Percentiles rank a stretch among this genome's conserved stretches.
phyloP scores from a whole-genome alignment of 1,140 invertebrate genomes.

The Heliconius eleuchia region DNA sequence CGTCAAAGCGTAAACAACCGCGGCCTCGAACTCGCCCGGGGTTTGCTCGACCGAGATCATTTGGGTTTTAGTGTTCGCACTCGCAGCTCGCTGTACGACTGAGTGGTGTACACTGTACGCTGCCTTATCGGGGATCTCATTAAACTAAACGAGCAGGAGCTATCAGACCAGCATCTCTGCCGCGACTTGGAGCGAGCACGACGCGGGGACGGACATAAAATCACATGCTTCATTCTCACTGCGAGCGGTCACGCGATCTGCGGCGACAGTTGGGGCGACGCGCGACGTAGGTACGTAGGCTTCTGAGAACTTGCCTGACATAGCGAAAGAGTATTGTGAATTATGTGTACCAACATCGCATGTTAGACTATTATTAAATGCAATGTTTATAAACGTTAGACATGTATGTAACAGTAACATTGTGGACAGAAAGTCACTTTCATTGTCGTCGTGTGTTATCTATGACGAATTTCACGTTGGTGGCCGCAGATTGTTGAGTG shows the following conservation, averaged over 20 bases:
- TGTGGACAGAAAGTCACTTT: constrained; percentile 16
- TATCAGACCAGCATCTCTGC: constrained; percentile 22
- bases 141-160: constrained; percentile 39
- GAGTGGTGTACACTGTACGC: constrained; percentile 13
- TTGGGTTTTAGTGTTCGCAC: constrained; percentile 35
- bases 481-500: constrained; percentile 9
- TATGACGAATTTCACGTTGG: not conserved
- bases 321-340: constrained; percentile 42
- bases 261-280: constrained; percentile 33
- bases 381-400: constrained; percentile 17
- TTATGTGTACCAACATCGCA: constrained; percentile 39
- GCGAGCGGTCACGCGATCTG: constrained; percentile 51
- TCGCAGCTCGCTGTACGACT: constrained; percentile 16
- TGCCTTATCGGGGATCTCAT: constrained; percentile 35
- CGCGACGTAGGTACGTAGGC: constrained; percentile 21
- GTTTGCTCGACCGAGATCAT: constrained; percentile 42
- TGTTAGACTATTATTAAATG: constrained; percentile 30
- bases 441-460: not conserved
- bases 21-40: constrained; percentile 57
- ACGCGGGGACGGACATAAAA: constrained; percentile 39
- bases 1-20: constrained; percentile 57
- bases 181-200: not conserved
- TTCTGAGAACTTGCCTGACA: constrained; percentile 43
- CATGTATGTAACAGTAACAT: constrained; percentile 30
- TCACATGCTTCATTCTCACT: constrained; percentile 54